Base-by-base conservation (phyloP, 2,888 invertebrate genomes). In the Hedya salicella region DNA sequence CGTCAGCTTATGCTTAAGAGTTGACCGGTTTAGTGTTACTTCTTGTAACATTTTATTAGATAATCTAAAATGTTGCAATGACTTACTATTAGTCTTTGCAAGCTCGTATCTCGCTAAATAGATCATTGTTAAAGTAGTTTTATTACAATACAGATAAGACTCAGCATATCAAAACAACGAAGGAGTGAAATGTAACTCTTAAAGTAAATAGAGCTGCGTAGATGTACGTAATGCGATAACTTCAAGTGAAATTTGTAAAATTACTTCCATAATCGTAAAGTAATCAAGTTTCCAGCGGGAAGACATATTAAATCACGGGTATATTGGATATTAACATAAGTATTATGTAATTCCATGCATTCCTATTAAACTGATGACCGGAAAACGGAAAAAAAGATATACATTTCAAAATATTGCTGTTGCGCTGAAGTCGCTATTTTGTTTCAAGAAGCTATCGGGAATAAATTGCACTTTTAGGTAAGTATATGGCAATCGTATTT, bases 231-330 rank as follows among this genome's bases (percentile, higher is more conserved):
- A 66, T 66, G 53, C 61, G 48, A 19, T 8, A 40, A 65, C 30
- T 48, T 60, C 40, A 61, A 66, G 61, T 54, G 66, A 66, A 66
- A 66, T 54, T 60, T 16, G 53, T 53, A 42, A 66, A 44, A 53
- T 64, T 36, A 19, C 48, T 63, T 56, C 48, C 48, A 63, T 32
- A 53, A 53, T 60, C 54, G 48, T 61, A 49, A 65, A 64, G 44
- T 46, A 57, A 65, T 65, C 5, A 42, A 61, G 30, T 66, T 66
- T 54, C 40, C 60, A 49, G 25, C 39, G 21, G 48, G 60, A 60
- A 59, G 46, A 40, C 19, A 11, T 16, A n/a, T 3, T 48, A 19
- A 25, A 40, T 5, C 11, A 17, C 11, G 4, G n/a, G 3, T 49
- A 19, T 46, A 48, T 48, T 48, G 2, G 13, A 25, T 39, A 60